A percentile compares a stretch with the other conserved stretches of the same genome.
Evolutionary conservation across 2,888 invertebrate species (phyloP).

Genomic region (Pardosa pseudoannulata): DNA sequence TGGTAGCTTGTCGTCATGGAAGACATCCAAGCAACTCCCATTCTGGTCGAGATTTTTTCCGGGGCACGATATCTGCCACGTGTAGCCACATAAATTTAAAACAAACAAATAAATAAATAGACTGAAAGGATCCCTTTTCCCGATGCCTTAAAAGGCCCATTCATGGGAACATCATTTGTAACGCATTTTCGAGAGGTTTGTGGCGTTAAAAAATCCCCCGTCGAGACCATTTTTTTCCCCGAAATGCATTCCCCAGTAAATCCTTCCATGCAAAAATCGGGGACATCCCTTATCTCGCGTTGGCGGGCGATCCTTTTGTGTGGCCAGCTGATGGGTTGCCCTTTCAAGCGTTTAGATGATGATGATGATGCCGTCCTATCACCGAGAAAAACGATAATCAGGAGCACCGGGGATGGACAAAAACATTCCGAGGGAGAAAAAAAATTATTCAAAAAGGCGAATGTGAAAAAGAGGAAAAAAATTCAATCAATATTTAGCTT

Average conservation of each 20-base stretch:
- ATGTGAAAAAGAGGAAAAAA: not conserved
- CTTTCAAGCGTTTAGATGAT: constrained; percentile 25
- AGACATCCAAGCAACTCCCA: no score
- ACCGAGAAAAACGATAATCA: not conserved
- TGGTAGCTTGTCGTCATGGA: no score
- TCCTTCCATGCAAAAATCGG: constrained; percentile 28
- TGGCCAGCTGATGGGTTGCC: constrained; percentile 11
- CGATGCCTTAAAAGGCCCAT: not conserved
- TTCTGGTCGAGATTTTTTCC: no score
- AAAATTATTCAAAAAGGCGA: constrained; percentile 14
- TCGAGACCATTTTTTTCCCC: not conserved
- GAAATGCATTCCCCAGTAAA: not conserved
- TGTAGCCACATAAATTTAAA: no score
- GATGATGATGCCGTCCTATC: constrained; percentile 9
- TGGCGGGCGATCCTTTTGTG: constrained; percentile 18
- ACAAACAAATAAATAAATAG: no score
- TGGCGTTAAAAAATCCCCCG: not conserved
- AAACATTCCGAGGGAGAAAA: not conserved
- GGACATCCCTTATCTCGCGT: constrained; percentile 23
- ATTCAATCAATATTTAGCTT: constrained; percentile 21
- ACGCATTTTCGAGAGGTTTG: not conserved
- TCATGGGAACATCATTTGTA: not conserved
- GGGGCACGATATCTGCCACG: no score
- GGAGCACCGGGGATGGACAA: not conserved
- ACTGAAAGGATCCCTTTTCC: no score